Base-by-base conservation (phyloP, 2,113 vertebrate species). In the Chauna torquata region DNA sequence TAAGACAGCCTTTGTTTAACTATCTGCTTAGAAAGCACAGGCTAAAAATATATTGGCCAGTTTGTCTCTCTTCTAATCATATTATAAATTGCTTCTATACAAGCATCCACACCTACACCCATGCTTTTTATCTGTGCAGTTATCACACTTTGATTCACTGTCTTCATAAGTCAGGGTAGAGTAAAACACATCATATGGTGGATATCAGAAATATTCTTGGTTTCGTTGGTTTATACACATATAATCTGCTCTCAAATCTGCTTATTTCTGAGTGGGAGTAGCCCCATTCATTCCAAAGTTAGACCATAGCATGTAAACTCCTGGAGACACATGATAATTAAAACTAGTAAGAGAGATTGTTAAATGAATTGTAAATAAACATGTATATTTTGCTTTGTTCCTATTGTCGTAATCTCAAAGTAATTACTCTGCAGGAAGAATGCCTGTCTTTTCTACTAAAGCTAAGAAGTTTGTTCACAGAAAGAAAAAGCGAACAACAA, bases 21-120 rank as follows among this genome's bases (percentile, higher is more conserved):
- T 57, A 76, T 50, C 61, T 88, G 59, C 30, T 79, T 87, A 59
- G 74, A 91, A 84, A 94, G 61, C 15, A 81, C 14, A 77, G 18
- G 15, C 42, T 85, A 87, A 92, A 95, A 91, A 79, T 62, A 36
- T 5, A 30, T 55, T 45, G 62, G 25, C 70, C 42, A 16, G 42
- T 80, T 70, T 91, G 44, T 72, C 40, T 78, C 25, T 58, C n/a
- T 44, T 79, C 22, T 77, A 40, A 87, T 76, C 30, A 27, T 79
- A 44, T 58, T 82, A 36, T 36, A 90, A 91, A 87, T 22, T 52
- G 18, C 8, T 88, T 64, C 54, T 72, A 12, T 27, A 54, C 28
- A 82, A 83, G 82, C 14, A 91, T 6, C 3, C 54, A 79, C 59
- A 47, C 9, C 65, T 85, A 45, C 23, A 68, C 11, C 8, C 11